Evolutionary conservation across 2,888 invertebrate genomes (phyloP), one percentile per base, ranked within the genome.

Genomic region (Nomada fucata): DNA sequence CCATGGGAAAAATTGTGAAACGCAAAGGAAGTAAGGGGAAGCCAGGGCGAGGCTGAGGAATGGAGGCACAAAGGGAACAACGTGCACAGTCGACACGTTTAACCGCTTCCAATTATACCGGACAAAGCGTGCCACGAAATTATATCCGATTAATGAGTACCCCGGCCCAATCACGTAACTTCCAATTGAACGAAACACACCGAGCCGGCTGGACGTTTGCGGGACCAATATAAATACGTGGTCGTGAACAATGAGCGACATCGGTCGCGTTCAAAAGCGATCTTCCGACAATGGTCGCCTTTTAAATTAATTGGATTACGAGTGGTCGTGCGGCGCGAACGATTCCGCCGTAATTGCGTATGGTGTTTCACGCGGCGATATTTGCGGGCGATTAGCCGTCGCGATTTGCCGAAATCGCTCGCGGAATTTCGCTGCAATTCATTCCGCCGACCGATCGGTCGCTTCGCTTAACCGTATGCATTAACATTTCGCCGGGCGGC

Each of bases 221-320:
- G 69, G 47, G 65, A 69, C 47, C 36, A 59, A 59, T 50, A 80
- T 81, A 79, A 73, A 73, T 73, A 64, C 64, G 29, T 18, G 20
- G 59, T 18, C 13, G 26, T 7, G 36, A 26, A 53, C 47, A 60
- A 71, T 52, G 53, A 18, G 55, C 9, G 11, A 15, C 26, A 11
- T 11, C 13, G 10, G 52, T 20, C 7, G 11, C 55, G 53, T 42
- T 59, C 63, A 29, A 65, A 57, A 73, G 64, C 59, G 64, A 68
- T 64, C 55, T 68, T 26, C 23, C 18, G 68, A 59, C 80, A 80
- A 80, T 80, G 50, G 47, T 11, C 47, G n/a, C 23, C 69, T 80
- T 81, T 70, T 74, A 81, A 81, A 81, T 81, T 81, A 81, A 81
- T 80, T 74, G 69, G 50, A 74, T 60, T 29, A 57, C 59, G 26